Evolutionary conservation across 2,888 invertebrate species (phyloP).

Genomic region (Morpho deidamia): DNA sequence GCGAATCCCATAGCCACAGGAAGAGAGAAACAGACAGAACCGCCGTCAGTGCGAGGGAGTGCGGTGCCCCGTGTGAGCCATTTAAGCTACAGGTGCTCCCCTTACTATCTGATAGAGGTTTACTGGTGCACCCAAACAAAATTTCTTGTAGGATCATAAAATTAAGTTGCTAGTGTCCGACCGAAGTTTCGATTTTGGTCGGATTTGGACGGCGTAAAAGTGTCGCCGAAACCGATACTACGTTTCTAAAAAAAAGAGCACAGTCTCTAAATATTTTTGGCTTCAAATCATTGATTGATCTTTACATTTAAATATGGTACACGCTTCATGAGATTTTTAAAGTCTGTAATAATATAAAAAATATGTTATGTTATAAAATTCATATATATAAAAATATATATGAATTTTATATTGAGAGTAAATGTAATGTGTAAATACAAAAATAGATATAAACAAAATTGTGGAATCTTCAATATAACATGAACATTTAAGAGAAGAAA

Average conservation of each 20-base stretch:
- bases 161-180: slow-evolving; percentile 31
- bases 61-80: slow-evolving; percentile 70
- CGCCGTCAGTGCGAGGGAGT: slow-evolving; percentile 72
- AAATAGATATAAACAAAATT: background rate
- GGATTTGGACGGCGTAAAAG: slow-evolving; percentile 1
- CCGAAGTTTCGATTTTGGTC: slow-evolving; percentile 6
- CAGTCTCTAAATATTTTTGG: background rate
- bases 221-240: background rate
- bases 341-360: too few species aligned
- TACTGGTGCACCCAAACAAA: slow-evolving; percentile 60
- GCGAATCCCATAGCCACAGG: slow-evolving; percentile 75
- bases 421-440: background rate
- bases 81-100: slow-evolving; percentile 68
- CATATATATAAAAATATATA: too few species aligned
- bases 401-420: too few species aligned
- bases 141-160: slow-evolving; percentile 40
- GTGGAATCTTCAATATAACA: too few species aligned
- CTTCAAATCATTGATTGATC: too few species aligned
- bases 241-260: background rate
- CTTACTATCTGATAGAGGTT: slow-evolving; percentile 51
- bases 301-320: too few species aligned
- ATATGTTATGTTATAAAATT: too few species aligned
- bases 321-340: too few species aligned
- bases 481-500: background rate
- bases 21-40: slow-evolving; percentile 79